Conservation (phyloP, 64 coral and sea anemone species). For the Montipora foliosa region DNA sequence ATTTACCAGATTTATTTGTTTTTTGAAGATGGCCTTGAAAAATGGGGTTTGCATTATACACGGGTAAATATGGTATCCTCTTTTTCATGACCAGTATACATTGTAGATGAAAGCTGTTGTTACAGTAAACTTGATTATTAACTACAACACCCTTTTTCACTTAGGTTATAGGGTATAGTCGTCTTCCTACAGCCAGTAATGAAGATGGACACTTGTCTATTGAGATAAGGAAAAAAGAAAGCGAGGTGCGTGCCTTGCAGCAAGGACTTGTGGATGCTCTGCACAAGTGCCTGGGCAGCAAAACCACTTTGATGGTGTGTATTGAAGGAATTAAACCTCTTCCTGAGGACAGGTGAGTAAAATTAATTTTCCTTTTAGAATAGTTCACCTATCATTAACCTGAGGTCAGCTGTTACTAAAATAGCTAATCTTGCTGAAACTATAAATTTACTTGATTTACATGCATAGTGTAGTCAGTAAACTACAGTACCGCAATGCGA, state of each 20-base stretch:
- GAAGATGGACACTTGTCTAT: constrained; percentile 89
- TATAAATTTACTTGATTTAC: no score
- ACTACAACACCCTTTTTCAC: not conserved
- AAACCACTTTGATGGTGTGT: constrained; percentile 89
- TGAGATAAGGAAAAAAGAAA: constrained; percentile 86
- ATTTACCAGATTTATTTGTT: no score
- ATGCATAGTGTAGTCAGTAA: no score
- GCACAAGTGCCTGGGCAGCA: constrained; percentile 86
- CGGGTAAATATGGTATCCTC: no score
- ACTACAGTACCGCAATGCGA: no score
- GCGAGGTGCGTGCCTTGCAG: constrained; percentile 75
- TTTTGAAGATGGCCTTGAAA: no score
- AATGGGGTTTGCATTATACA: no score
- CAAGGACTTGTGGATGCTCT: constrained; percentile 73
- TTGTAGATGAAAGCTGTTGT: no score
- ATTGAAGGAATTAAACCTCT: constrained; percentile 93
- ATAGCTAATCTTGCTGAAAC: no score
- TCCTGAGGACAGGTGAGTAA: constrained; percentile 85
- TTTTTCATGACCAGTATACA: no score
- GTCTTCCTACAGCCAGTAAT: constrained; percentile 85
- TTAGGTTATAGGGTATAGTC: constrained; percentile 87
- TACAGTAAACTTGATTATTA: not conserved
- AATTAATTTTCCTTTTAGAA: not conserved
- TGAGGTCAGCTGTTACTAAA: no score
- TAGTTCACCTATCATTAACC: not conserved